Base-by-base conservation (phyloP, 2,113 vertebrate genomes). In the Sialia sialis region DNA sequence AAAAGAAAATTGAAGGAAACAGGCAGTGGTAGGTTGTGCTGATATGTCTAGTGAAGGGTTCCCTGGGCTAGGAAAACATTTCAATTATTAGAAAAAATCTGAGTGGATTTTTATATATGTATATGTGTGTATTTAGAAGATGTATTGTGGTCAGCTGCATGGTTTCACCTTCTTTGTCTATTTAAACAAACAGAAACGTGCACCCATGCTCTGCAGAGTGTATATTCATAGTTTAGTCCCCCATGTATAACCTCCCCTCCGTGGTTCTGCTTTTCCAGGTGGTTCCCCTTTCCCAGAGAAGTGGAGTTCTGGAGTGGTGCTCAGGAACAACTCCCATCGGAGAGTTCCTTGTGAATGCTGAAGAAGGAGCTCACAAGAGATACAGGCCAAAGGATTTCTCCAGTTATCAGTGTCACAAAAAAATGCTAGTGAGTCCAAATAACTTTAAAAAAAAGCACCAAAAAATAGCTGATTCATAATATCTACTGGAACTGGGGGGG, bases 241-340 rank as follows among this genome's bases (percentile, higher is more conserved):
- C 19, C 39, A 15, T 22, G 30, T 48, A 49, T 49, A 56, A 39
- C 25, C 16, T 85, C 11, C 36, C 11, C 62, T 36, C 80, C 0
- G 1, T 32, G 74, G 23, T 20, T 84, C 79, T 87, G 39, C 36
- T 70, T 78, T 60, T 59, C 26, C 89, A 99, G 99, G 99, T 99
- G 94, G 99, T 99, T 93, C 99, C 99, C 3, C 98, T 99, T 83
- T 99, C 99, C 10, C 99, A 99, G 98, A 97, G 98, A 46, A 99
- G 99, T 16, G 99, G 99, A 1, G 98, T 99, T 72, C 98, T 99
- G 22, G 99, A 99, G 86, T 99, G 99, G 99, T 99, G 99, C 92
- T 98, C 98, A 1, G 99, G 99, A 64, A 99, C 99, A 19, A 96
- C 98, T 77, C 99, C 99, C 29, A 98, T 99, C 8, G 99, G 99